Base-by-base conservation (phyloP, 2,113 vertebrate species). In the Potamarius usumacintae region DNA sequence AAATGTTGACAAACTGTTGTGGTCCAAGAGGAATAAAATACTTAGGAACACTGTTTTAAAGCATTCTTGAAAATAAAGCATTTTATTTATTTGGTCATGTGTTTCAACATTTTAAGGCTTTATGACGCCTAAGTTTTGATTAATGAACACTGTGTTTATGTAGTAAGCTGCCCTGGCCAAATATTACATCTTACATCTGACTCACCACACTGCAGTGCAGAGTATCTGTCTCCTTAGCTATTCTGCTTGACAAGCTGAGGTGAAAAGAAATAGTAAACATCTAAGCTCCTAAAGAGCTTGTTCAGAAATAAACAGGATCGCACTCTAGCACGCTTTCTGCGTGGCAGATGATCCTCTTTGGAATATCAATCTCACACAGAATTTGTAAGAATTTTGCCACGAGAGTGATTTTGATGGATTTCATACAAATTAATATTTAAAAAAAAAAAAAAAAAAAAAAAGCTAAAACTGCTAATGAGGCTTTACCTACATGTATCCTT, bases 401-500 rank as follows among this genome's bases (percentile, higher is more conserved):
- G 53, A 27, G 7, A n/a, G 15, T 50, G 81, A 48, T 83, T 14
- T 67, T 52, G 42, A 83, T 50, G 25, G 3, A 83, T 53, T 83
- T 67, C 25, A 53, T 83, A 11, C 22, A 69, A 83, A 92, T 89
- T 74, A 84, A 91, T 76, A 82, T 76, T 34, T 52, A 20, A 27
- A 30, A 30, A 42, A 50, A 20, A 27, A 30, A 30, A 20, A 27
- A 30, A 30, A 42, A 50, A 20, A 27, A 30, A 30, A 42, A 50
- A 67, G 87, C 65, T 55, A 52, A 53, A 67, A 10, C 22, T 84
- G 62, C 5, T 71, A 84, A 88, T 71, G 50, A 90, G 90, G 77
- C 63, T 89, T 88, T 87, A 86, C 79, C 86, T 91, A 58, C 34
- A 72, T 81, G n/a, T 34, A 90, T 84, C 57, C 92, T 93, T 87